A percentile compares a stretch with the other conserved stretches of the same genome.
phyloP scores from a whole-genome alignment of 1,140 invertebrate genomes.

The Orchestia grillus region DNA sequence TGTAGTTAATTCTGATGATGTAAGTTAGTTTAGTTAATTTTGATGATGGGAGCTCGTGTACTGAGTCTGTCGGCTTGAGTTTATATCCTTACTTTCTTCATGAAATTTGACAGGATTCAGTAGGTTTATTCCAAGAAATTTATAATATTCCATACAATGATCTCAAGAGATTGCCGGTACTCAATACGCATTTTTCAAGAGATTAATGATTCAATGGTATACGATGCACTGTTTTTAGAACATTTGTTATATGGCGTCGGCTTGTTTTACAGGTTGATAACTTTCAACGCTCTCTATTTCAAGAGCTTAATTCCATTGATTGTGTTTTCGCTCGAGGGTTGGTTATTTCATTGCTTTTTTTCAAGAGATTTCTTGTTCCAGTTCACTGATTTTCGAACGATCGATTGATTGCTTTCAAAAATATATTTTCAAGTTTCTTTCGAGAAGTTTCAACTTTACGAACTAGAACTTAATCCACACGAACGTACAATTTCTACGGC shows the following conservation, averaged over 20 bases:
- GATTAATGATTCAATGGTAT: not conserved
- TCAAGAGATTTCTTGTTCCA: not conserved
- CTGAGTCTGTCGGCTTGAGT: too few species aligned
- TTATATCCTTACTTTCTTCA: too few species aligned
- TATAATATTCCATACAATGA: not conserved
- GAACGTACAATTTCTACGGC: not conserved
- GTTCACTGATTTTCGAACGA: not conserved
- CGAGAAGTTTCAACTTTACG: not conserved
- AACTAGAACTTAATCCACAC: not conserved
- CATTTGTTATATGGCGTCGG: too few species aligned
- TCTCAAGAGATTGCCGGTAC: not conserved
- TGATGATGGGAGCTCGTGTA: too few species aligned
- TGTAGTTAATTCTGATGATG: too few species aligned
- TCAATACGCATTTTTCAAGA: not conserved
- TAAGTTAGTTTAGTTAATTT: too few species aligned
- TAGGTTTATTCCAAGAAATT: not conserved
- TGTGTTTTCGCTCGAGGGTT: not conserved
- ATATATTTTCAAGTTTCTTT: not conserved
- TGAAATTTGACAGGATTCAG: too few species aligned
- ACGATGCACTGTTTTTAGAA: too few species aligned
- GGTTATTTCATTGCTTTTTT: not conserved
- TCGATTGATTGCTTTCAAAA: not conserved
- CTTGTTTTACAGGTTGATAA: too few species aligned
- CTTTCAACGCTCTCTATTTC: not conserved
- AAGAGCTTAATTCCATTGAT: not conserved